A percentile compares a stretch with the other conserved stretches of the same genome.
Evolutionary conservation across 2,113 vertebrate genomes (phyloP).

Genomic region (Maccullochella peelii): DNA sequence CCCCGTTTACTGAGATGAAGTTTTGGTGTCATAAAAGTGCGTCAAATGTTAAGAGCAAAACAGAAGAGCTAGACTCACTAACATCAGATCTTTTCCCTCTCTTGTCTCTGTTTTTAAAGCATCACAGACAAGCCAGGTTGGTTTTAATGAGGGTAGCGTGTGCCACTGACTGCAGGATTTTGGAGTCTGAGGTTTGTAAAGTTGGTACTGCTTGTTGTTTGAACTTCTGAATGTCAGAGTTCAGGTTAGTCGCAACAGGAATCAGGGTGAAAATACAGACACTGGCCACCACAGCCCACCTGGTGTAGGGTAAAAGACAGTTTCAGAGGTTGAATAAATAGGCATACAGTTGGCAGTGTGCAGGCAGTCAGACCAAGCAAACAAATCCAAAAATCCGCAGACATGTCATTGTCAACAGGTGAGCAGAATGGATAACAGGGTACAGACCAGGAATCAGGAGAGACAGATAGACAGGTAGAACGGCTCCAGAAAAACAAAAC

Average conservation of each 20-base stretch:
- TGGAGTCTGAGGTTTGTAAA: not conserved
- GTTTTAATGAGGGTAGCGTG: not conserved
- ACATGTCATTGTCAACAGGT: not conserved
- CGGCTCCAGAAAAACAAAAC: not conserved
- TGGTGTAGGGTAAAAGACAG: not conserved
- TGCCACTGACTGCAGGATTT: not conserved
- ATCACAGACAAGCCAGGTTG: not conserved
- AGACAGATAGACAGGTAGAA: not conserved
- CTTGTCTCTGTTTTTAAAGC: not conserved
- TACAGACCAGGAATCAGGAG: not conserved
- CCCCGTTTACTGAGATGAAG: not conserved
- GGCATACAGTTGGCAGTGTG: not conserved
- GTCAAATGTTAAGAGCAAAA: constrained; percentile 2
- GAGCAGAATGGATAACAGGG: not conserved
- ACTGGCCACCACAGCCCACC: not conserved
- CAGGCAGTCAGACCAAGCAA: too few species aligned
- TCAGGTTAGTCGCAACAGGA: not conserved
- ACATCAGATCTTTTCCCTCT: not conserved
- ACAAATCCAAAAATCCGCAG: not conserved
- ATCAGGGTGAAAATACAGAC: not conserved
- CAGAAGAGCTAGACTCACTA: not conserved
- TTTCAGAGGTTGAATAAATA: not conserved
- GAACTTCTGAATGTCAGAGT: not conserved
- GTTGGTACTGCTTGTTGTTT: not conserved
- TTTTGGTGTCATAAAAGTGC: not conserved